Base-by-base conservation (phyloP, 1,140 invertebrate species). In the Lordiphosa stackelbergi region DNA sequence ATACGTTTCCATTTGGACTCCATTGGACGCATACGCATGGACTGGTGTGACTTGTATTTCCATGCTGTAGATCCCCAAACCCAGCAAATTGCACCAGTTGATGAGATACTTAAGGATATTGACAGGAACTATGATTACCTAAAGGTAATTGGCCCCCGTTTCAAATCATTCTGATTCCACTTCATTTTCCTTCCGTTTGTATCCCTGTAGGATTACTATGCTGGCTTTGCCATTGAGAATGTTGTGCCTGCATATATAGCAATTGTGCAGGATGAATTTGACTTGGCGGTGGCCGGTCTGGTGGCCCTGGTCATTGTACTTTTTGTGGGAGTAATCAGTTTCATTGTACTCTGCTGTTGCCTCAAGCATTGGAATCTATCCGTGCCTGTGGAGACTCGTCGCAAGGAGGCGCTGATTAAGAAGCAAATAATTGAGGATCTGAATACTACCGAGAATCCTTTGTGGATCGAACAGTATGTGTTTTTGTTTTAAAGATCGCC, bases 401-500 rank as follows among this genome's bases (percentile, higher is more conserved):
- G 87, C 2, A 94, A 94, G 53, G 94, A 95, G 74, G 93, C 93
- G 42, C 84, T 95, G n/a, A 95, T 95, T 12, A 93, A 94, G 52
- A 92, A 95, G 56, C 91, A 94, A 60, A 94, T 96, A 37, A 92
- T 95, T 22, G 94, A 96, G 75, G 94, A 96, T 75, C 88, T 95
- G 8, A 93, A 94, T 66, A 95, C 94, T 2, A 97, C 95, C 0
- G 96, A 97, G 88, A 97, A 97, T 91, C 96, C 96, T 0, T 88
- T 97, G 1, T 97, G 95, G 95, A 94, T 96, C 41, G 96, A 97
- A 90, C 95, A 96, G 93, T 94, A 86, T 90, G 92, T 89, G n/a
- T 2, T 12, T 13, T 9, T 2, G 9, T 4, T 1, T 2, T 5
- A 9, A 4, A 35, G 11, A 5, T 5, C 4, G 22, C 22, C 4